These are phyloP conservation scores for Zapus hudsonius DNA, from an alignment of 2,113 vertebrate genomes.

Conservation along the genomic window DNA sequence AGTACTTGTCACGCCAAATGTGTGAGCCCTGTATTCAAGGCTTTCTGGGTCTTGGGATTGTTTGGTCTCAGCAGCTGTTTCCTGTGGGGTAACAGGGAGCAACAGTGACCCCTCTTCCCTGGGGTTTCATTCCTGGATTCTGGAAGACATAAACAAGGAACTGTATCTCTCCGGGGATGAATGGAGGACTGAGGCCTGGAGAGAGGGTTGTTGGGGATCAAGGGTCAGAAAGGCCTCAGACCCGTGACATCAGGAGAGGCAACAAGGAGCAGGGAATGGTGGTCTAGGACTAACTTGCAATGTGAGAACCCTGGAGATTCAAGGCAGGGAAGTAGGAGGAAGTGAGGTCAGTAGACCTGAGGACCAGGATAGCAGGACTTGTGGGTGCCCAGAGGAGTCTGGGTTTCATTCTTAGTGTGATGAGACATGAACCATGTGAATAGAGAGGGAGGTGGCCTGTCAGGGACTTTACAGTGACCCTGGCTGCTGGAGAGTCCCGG, in stretches of 20 bases:
- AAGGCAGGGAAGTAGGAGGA: not conserved
- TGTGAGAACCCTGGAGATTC: not conserved
- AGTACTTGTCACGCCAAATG: not conserved
- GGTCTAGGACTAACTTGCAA: constrained; percentile 3
- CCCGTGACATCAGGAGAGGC: not conserved
- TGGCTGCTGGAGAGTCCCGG: not conserved
- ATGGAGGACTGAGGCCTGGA: not conserved
- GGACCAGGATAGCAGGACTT: not conserved
- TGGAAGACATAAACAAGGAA: not conserved
- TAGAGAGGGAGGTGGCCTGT: not conserved
- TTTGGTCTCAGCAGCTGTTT: not conserved
- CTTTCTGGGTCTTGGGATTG: not conserved
- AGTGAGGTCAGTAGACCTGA: not conserved
- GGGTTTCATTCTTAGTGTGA: not conserved
- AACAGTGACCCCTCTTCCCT: not conserved
- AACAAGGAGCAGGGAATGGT: not conserved
- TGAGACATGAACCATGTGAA: accelerated
- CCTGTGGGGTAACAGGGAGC: not conserved
- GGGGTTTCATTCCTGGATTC: not conserved
- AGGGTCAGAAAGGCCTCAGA: not conserved
- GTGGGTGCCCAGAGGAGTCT: not conserved
- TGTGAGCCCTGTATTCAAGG: not conserved
- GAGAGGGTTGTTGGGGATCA: not conserved
- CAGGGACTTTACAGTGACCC: not conserved
- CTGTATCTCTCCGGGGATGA: not conserved